phyloP scores from a whole-genome alignment of 2,888 invertebrate species.

The Rapana venosa region DNA sequence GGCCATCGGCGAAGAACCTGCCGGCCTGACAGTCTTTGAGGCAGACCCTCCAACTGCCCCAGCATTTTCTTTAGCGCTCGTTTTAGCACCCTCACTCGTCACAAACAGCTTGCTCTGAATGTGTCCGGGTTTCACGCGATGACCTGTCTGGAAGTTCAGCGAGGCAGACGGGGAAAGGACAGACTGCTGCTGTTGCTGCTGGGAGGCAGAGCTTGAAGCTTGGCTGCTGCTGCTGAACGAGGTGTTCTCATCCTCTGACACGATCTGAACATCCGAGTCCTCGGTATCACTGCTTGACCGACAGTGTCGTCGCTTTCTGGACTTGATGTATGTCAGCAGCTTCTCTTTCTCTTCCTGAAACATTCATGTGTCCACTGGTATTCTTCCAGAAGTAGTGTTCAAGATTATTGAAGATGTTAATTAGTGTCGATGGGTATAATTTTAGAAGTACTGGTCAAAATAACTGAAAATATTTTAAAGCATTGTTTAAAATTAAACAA shows the following conservation, averaged over 20 bases:
- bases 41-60: background rate
- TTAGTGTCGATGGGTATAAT: too few species aligned
- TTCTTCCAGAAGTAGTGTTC: too few species aligned
- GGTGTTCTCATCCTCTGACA: background rate
- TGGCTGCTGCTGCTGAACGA: background rate
- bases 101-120: conserved; percentile 42
- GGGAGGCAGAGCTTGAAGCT: background rate
- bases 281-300: conserved; percentile 11
- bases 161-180: background rate
- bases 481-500: too few species aligned
- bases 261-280: conserved; percentile 33
- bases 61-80: background rate
- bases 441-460: too few species aligned
- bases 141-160: background rate
- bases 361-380: too few species aligned
- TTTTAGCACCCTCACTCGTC: background rate
- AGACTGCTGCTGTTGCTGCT: background rate
- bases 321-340: background rate
- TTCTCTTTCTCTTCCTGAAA: background rate
- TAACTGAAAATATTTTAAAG: too few species aligned
- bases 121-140: background rate
- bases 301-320: background rate
- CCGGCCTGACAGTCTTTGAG: background rate
- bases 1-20: background rate
- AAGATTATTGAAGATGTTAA: too few species aligned